These are phyloP conservation scores for Loris lydekkerianus DNA, from an alignment of 2,797 vertebrate species.

Conservation along the genomic window DNA sequence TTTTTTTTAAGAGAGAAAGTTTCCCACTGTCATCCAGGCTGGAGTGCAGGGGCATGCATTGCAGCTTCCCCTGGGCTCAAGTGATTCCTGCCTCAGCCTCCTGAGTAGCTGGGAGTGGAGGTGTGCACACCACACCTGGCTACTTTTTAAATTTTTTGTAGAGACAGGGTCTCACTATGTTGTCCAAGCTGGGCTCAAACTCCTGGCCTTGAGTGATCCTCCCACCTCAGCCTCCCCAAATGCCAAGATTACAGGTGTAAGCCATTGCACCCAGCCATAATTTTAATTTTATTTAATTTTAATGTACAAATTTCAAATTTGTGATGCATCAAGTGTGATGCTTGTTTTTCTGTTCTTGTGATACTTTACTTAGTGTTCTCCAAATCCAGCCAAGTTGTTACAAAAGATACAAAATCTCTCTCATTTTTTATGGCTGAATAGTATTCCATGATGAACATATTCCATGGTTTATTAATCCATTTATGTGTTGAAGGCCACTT, in stretches of 20 bases:
- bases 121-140: not conserved
- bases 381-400: no score
- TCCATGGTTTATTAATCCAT: no score
- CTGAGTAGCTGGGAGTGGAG: not conserved
- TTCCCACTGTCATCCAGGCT: not conserved
- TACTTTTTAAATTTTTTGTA: not conserved
- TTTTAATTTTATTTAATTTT: not conserved
- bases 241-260: not conserved
- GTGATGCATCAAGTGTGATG: no score
- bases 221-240: not conserved
- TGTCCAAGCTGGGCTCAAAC: not conserved
- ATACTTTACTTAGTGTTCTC: no score
- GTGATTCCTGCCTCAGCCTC: not conserved
- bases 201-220: not conserved
- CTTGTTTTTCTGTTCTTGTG: no score
- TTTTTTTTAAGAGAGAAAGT: not conserved
- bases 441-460: no score
- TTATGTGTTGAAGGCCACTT: no score
- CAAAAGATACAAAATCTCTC: no score
- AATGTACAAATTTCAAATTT: not conserved
- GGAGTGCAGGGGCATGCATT: not conserved
- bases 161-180: not conserved
- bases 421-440: no score
- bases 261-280: not conserved
- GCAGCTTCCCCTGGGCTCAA: not conserved